These are phyloP conservation scores for Nesidiocoris tenuis DNA, from an alignment of 2,888 invertebrate species.

Conservation along the genomic window DNA sequence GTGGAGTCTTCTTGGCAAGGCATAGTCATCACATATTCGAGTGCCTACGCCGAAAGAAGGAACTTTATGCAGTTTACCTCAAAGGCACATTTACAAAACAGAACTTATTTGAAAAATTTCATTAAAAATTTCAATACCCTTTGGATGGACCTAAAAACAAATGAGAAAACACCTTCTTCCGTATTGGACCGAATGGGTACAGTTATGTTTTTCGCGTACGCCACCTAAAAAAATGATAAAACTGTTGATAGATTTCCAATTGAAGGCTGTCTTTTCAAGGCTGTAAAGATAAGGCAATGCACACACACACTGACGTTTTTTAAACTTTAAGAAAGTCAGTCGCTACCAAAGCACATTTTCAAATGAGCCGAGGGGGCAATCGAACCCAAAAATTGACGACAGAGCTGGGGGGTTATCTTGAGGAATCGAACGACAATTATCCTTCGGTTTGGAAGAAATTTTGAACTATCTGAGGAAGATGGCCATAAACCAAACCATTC, in stretches of 20 bases:
- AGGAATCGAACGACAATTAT: not conserved
- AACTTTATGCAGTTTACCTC: constrained; percentile 43
- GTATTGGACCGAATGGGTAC: constrained; percentile 29
- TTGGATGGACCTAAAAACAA: constrained; percentile 16
- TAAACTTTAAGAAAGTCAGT: not conserved
- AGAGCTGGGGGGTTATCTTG: constrained; percentile 12
- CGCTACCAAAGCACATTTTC: too few species aligned
- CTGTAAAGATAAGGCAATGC: constrained; percentile 29
- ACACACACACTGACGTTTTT: constrained; percentile 11
- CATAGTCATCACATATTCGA: constrained; percentile 44
- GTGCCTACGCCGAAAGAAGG: constrained; percentile 48
- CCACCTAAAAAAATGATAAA: constrained; percentile 42
- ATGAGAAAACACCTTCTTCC: constrained; percentile 26
- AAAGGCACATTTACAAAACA: constrained; percentile 10
- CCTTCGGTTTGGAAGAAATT: constrained; percentile 3
- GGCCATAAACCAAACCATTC: constrained; percentile 31
- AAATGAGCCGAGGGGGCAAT: constrained; percentile 6
- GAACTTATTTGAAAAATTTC: constrained; percentile 8
- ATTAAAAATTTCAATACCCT: constrained; percentile 16
- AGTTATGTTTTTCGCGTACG: constrained; percentile 32
- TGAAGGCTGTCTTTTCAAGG: constrained; percentile 27
- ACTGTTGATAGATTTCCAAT: constrained; percentile 34
- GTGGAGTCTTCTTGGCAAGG: constrained; percentile 47
- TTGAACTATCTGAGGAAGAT: constrained; percentile 23
- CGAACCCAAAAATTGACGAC: constrained; percentile 27